phyloP scores from a whole-genome alignment of 2,113 vertebrate genomes.

The Spea multiplicata region DNA sequence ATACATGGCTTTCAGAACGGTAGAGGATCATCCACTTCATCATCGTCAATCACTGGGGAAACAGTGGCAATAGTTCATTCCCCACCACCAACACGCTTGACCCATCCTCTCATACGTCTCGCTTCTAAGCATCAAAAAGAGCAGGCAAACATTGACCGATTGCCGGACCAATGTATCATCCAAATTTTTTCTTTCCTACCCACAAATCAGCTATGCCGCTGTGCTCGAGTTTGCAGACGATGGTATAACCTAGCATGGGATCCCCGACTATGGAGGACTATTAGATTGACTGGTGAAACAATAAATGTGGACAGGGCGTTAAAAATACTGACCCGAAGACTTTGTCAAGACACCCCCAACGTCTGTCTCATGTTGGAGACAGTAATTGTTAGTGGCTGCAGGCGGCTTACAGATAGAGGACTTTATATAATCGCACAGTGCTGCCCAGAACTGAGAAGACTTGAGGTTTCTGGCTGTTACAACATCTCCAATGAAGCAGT shows the following conservation, averaged over 20 bases:
- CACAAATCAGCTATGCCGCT: constrained; percentile 95
- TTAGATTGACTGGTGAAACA: constrained; percentile 86
- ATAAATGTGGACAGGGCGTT: constrained; percentile 91
- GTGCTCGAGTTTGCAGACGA: constrained; percentile 86
- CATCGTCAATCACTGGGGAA: constrained; percentile 83
- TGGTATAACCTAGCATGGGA: constrained; percentile 99
- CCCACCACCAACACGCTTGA: constrained; percentile 74
- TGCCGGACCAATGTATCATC: constrained; percentile 82
- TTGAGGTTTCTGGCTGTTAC: constrained; percentile 91
- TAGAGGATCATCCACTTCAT: constrained; percentile 80
- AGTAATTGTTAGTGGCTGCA: constrained; percentile 85
- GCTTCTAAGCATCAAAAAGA: constrained; percentile 76
- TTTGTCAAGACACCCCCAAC: constrained; percentile 96
- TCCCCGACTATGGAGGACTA: constrained; percentile 87
- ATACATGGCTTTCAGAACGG: constrained; percentile 84
- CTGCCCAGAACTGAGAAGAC: constrained; percentile 87
- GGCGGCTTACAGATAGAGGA: constrained; percentile 92
- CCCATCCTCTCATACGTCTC: constrained; percentile 74
- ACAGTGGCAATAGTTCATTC: constrained; percentile 92
- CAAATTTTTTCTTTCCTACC: constrained; percentile 89
- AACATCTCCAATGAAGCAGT: constrained; percentile 94
- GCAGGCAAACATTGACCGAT: constrained; percentile 76
- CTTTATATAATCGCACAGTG: constrained; percentile 91
- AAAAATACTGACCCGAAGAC: constrained; percentile 86
- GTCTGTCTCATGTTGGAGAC: constrained; percentile 96